Conservation (phyloP, 2,888 invertebrate species). For the Drosophila birchii region DNA sequence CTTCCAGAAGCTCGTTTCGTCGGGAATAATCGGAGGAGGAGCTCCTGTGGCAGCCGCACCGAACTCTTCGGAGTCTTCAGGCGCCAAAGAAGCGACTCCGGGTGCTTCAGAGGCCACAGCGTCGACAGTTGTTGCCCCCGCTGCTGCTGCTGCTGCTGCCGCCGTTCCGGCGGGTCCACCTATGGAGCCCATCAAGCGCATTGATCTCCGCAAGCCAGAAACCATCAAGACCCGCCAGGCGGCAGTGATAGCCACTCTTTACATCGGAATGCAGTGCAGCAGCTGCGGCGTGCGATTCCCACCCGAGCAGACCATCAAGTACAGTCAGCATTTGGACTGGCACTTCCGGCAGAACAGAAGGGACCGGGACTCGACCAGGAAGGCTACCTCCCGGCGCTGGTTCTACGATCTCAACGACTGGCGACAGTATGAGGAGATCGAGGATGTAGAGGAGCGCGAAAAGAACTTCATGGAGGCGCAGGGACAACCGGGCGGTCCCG, state of each 20-base stretch:
- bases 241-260: constrained; percentile 89
- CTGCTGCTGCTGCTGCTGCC: not conserved
- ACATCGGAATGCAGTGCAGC: constrained; percentile 97
- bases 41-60: constrained; percentile 35
- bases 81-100: constrained; percentile 41
- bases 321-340: constrained; percentile 99
- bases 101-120: constrained; percentile 15
- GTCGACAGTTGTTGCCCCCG: constrained; percentile 7
- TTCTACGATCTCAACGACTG: constrained; percentile 95
- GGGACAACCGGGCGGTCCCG: constrained; percentile 86
- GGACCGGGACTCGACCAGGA: constrained; percentile 93
- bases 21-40: constrained; percentile 89
- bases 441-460: constrained; percentile 94
- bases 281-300: constrained; percentile 98
- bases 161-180: constrained; percentile 22
- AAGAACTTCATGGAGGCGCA: constrained; percentile 95
- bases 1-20: constrained; percentile 93
- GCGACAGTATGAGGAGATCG: constrained; percentile 97
- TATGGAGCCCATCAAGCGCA: constrained; percentile 86
- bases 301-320: constrained; percentile 94
- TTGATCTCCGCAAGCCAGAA: constrained; percentile 89
- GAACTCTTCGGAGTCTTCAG: constrained; percentile 15
- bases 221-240: constrained; percentile 91
- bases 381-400: constrained; percentile 94
- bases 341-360: constrained; percentile 97